Evolutionary conservation across 1,140 invertebrate species (phyloP), one percentile per base, ranked within the genome.

Genomic region (Campodea augens): DNA sequence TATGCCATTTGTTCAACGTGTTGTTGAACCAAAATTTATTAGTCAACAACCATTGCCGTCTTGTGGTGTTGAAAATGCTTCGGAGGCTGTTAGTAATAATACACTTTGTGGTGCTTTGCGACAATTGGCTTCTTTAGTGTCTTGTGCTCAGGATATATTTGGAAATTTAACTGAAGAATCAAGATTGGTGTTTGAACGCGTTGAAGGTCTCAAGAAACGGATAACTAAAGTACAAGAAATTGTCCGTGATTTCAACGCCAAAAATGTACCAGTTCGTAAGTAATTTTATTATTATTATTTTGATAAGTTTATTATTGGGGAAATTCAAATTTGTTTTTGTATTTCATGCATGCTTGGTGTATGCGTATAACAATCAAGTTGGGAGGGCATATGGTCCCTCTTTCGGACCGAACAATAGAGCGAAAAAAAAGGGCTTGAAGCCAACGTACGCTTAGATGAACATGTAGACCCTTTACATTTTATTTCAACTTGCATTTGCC

Each of bases 211-310:
- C 36, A 72, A 72, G 52, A 57, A 58, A 15, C 74, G 74, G 51
- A 73, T 85, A 46, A 59, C 61, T 23, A 60, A 60, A 22, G 65
- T 84, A 41, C 70, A 75, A 52, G 66, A 70, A 44, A 63, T 68
- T 49, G 72, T 81, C 36, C 38, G 49, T 43, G 59, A 57, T 39
- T 76, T 73, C 62, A 78, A 85, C 61, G 78, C 80, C 39, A 83
- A 80, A 65, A 72, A 73, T 61, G 79, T 83, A 53, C 68, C 77
- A 73, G 80, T 84, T 66, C 80, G 81, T 84, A 73, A 84, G 81
- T 84, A 65, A 5, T 13, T 13, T 3, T 29, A 38, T 43, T 27
- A 3, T 36, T 41, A 7, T 25, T n/a, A 27, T 18, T 29, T 21
- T 44, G n/a, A n/a, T n/a, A n/a, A n/a, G n/a, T n/a, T n/a, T n/a